These are phyloP conservation scores for Drosophila pallidifrons DNA, from an alignment of 1,140 invertebrate species.

Conservation along the genomic window DNA sequence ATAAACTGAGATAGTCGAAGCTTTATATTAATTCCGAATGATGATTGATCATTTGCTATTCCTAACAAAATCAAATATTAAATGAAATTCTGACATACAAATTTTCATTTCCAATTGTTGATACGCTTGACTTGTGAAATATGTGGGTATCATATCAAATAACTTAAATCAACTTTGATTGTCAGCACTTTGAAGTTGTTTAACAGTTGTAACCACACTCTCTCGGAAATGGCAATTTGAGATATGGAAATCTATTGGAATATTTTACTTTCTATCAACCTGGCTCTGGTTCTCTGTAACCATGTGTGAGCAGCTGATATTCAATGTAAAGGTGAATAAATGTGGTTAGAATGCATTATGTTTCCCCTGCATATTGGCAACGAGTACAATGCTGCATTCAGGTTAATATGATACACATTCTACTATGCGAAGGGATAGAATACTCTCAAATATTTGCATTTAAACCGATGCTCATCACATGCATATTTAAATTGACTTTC, in stretches of 20 bases:
- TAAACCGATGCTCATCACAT: background rate
- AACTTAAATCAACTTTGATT: no score
- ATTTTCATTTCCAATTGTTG: no score
- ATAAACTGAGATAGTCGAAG: no score
- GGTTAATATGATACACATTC: no score
- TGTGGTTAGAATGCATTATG: background rate
- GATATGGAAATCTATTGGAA: constrained; percentile 26
- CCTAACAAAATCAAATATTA: no score
- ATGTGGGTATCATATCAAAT: no score
- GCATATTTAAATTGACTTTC: background rate
- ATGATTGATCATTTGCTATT: no score
- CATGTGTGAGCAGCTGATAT: background rate
- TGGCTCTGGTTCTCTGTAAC: background rate
- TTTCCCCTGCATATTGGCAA: background rate
- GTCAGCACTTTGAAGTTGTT: no score
- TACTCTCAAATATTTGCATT: background rate
- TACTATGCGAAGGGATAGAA: background rate
- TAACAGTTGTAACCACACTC: background rate
- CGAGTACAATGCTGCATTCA: background rate
- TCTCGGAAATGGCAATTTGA: background rate
- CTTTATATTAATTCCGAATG: no score
- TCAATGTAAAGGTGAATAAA: background rate
- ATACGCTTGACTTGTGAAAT: no score
- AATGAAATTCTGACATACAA: no score
- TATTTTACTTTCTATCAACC: background rate